Conservation (phyloP, 2,113 vertebrate species). For the Macaca mulatta region DNA sequence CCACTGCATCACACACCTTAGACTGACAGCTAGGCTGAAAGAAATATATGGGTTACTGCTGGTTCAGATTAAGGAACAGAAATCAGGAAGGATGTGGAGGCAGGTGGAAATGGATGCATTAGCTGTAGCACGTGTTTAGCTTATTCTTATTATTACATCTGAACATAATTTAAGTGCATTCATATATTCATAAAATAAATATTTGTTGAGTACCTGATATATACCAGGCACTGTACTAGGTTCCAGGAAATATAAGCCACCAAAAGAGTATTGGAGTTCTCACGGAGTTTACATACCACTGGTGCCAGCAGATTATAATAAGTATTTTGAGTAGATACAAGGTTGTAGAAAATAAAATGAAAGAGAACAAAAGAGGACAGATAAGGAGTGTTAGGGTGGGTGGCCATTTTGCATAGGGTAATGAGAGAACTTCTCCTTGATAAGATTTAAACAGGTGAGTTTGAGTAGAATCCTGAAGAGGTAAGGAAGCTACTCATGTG, state of each 20-base stretch:
- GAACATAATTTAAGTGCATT: not conserved
- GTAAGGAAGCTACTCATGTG: not conserved
- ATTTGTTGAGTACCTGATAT: constrained; percentile 3
- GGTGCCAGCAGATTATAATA: not conserved
- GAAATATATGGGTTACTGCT: constrained; percentile 43
- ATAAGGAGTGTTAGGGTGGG: not conserved
- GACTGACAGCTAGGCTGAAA: constrained; percentile 39
- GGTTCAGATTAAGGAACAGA: constrained; percentile 40
- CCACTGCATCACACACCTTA: not conserved
- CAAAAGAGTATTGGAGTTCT: not conserved
- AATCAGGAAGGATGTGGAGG: not conserved
- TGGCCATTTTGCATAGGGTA: not conserved
- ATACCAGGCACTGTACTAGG: not conserved
- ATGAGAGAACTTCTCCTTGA: not conserved
- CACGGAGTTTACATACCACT: not conserved
- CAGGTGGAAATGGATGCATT: not conserved
- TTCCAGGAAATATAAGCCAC: not conserved
- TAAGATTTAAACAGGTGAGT: not conserved
- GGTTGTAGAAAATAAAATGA: not conserved
- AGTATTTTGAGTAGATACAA: not conserved
- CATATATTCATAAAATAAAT: not conserved
- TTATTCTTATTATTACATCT: not conserved
- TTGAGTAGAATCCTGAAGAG: not conserved
- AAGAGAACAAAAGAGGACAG: not conserved
- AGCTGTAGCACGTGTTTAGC: not conserved